phyloP scores from a whole-genome alignment of 2,797 vertebrate species.

The Myripristis jacobus region DNA sequence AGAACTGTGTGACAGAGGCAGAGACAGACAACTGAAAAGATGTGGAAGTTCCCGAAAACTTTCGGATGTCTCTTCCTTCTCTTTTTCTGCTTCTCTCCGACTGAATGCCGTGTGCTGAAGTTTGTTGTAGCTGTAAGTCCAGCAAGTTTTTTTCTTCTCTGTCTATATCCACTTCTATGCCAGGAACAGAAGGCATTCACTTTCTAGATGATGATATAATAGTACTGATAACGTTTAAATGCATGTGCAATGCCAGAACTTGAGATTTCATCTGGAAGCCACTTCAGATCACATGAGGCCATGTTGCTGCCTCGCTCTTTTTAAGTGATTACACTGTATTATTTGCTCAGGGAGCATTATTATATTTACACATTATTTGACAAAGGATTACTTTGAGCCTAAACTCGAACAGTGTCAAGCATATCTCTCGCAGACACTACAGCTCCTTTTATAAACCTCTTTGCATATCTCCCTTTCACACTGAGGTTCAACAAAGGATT shows the following conservation, averaged over 20 bases:
- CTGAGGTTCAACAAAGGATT: constrained; percentile 17
- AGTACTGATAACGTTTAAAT: constrained; percentile 27
- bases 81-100: constrained; percentile 48
- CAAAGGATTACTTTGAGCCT: constrained; percentile 74
- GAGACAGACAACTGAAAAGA: constrained; percentile 39
- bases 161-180: not conserved
- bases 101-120: constrained; percentile 72
- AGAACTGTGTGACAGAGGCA: constrained; percentile 17
- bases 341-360: constrained; percentile 59
- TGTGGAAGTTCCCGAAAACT: constrained; percentile 49
- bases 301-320: constrained; percentile 24
- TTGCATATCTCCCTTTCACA: constrained; percentile 54
- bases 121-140: constrained; percentile 78
- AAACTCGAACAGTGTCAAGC: constrained; percentile 58
- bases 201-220: constrained; percentile 6
- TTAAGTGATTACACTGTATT: constrained; percentile 52
- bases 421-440: constrained; percentile 68
- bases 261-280: constrained; percentile 39
- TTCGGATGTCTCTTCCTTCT: constrained; percentile 59
- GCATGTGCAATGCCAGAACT: constrained; percentile 14
- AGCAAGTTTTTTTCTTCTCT: not conserved
- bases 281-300: constrained; percentile 23
- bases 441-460: constrained; percentile 71
- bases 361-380: constrained; percentile 65
- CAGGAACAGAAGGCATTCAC: not conserved